A percentile compares a stretch with the other conserved stretches of the same genome.
Evolutionary conservation across 1,140 invertebrate genomes (phyloP).

Genomic region (Elysia chlorotica): DNA sequence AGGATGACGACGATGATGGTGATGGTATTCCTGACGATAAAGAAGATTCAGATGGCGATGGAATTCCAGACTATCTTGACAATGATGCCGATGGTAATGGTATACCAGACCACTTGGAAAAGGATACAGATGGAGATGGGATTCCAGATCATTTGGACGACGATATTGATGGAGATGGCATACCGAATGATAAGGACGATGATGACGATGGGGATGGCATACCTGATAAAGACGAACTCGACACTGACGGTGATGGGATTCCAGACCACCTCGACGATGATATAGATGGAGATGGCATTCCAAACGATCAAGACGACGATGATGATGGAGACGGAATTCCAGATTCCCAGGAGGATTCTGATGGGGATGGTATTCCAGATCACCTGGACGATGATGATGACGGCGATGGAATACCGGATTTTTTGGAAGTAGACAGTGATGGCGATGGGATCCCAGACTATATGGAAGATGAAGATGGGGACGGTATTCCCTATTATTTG

Average conservation of each 20-base stretch:
- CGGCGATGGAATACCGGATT: neutral
- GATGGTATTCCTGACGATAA: conserved; percentile 50
- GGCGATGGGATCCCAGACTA: neutral
- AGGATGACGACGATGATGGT: conserved; percentile 47
- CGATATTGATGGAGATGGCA: conserved; percentile 40
- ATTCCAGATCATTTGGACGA: conserved; percentile 34
- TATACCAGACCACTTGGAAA: conserved; percentile 43
- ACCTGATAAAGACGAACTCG: conserved; percentile 39
- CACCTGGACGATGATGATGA: neutral
- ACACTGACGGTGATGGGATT: conserved; percentile 49
- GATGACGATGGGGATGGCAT: conserved; percentile 47
- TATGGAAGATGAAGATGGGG: conserved; percentile 35
- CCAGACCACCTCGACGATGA: conserved; percentile 48
- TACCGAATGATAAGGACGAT: conserved; percentile 37
- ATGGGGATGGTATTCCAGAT: neutral
- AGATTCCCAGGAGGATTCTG: neutral
- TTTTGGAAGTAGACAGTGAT: neutral
- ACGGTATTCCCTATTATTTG: conserved; percentile 40
- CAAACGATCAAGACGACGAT: conserved; percentile 38
- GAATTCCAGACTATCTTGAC: conserved; percentile 47
- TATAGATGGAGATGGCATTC: conserved; percentile 53
- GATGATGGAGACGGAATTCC: conserved; percentile 45
- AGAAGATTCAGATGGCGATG: conserved; percentile 48
- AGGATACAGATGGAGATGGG: conserved; percentile 42
- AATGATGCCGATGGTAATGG: conserved; percentile 53